A percentile compares a stretch with the other conserved stretches of the same genome.
phyloP scores from a whole-genome alignment of 2,113 vertebrate genomes.

The Ophthalmolycus amberensis region DNA sequence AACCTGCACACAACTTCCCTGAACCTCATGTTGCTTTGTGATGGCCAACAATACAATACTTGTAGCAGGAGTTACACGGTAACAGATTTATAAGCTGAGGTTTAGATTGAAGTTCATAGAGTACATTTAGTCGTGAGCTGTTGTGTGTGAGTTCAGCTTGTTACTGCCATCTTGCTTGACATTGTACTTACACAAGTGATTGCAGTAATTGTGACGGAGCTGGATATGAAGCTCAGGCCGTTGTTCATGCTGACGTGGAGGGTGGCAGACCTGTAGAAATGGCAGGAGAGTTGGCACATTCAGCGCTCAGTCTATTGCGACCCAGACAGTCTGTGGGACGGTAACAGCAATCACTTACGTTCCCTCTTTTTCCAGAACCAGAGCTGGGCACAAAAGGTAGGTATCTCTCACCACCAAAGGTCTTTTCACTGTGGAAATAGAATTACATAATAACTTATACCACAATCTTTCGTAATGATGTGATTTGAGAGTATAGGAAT shows the following conservation, averaged over 20 bases:
- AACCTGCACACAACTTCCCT: not conserved
- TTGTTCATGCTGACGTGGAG: slow-evolving; percentile 99
- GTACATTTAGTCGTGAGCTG: not conserved
- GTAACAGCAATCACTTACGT: slow-evolving; percentile 84
- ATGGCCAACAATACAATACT: not conserved
- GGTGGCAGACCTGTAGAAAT: slow-evolving; percentile 84
- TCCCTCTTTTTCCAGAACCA: slow-evolving; percentile 91
- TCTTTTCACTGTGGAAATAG: slow-evolving; percentile 88
- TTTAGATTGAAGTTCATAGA: not conserved
- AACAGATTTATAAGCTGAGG: not conserved
- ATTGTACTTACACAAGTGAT: slow-evolving; percentile 89
- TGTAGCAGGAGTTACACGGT: not conserved
- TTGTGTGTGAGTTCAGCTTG: not conserved
- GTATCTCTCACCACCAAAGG: slow-evolving; percentile 93
- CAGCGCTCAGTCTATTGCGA: not conserved
- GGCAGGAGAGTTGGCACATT: not conserved
- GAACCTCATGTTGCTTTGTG: not conserved
- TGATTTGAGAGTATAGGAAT: not conserved
- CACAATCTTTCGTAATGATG: not conserved
- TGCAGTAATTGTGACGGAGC: slow-evolving; percentile 95
- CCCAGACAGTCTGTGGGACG: not conserved
- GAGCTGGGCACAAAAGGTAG: slow-evolving; percentile 95
- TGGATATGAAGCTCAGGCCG: slow-evolving; percentile 98
- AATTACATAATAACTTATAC: not conserved
- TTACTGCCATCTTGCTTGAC: not conserved